phyloP scores from a whole-genome alignment of 2,113 vertebrate species.

The Microtus ochrogaster region DNA sequence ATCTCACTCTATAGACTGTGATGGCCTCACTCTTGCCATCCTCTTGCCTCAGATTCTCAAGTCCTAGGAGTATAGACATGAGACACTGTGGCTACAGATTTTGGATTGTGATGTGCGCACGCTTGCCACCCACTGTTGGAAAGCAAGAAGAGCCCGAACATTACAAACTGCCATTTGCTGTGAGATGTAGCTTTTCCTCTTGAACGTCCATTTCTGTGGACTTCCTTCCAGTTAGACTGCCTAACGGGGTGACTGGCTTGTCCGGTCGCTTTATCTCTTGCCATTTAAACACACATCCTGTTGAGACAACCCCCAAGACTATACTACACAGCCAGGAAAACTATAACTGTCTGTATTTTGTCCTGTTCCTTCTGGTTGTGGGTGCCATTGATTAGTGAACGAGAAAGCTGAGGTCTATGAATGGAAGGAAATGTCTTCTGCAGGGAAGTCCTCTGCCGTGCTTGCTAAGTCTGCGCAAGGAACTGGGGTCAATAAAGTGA shows the following conservation, averaged over 20 bases:
- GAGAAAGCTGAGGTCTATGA: constrained; percentile 61
- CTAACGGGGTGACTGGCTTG: not conserved
- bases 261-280: constrained; percentile 57
- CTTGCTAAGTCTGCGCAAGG: constrained; percentile 71
- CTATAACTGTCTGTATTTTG: constrained; percentile 60
- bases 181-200: not conserved
- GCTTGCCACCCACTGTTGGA: not conserved
- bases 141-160: not conserved
- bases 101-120: not conserved
- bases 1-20: not conserved
- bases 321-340: constrained; percentile 2
- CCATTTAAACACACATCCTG: constrained; percentile 76
- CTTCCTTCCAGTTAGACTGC: constrained; percentile 43
- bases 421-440: constrained; percentile 80
- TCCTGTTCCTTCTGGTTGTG: constrained; percentile 37
- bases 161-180: not conserved
- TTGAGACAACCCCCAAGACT: constrained; percentile 72
- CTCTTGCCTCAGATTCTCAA: not conserved
- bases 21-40: not conserved
- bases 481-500: constrained; percentile 47
- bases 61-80: too few relatives aligned
- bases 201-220: constrained; percentile 50
- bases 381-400: constrained; percentile 71
- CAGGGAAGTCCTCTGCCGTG: constrained; percentile 69
- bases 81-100: not conserved